Conservation (phyloP, 2,888 invertebrate species). For the Hypselothyrea guttata region DNA sequence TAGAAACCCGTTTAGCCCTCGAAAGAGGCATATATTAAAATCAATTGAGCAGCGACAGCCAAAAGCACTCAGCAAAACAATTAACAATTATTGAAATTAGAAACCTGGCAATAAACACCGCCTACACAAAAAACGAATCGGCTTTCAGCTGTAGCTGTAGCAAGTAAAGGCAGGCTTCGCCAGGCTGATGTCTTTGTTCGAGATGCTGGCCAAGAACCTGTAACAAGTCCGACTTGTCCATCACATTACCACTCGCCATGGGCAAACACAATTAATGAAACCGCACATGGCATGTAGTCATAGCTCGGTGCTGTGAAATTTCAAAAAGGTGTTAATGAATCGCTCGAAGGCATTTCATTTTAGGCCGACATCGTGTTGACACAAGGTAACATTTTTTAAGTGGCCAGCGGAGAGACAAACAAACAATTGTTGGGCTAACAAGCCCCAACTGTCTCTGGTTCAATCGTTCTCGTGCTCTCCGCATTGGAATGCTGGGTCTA, state of each 20-base stretch:
- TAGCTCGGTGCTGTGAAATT: constrained; percentile 44
- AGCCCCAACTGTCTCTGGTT: constrained; percentile 2
- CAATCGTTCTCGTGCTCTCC: too few relatives aligned
- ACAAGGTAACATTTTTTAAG: constrained; percentile 61
- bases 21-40: too few relatives aligned
- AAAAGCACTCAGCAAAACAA: constrained; percentile 59
- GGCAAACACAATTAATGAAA: constrained; percentile 75
- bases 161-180: not conserved
- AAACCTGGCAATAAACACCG: constrained; percentile 56
- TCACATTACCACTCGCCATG: constrained; percentile 62
- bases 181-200: constrained; percentile 47
- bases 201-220: constrained; percentile 3
- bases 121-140: constrained; percentile 34
- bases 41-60: constrained; percentile 34
- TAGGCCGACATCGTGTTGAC: constrained; percentile 67
- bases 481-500: constrained; percentile 50
- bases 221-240: constrained; percentile 34
- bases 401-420: constrained; percentile 43
- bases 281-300: constrained; percentile 65
- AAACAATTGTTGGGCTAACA: constrained; percentile 60
- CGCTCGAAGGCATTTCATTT: constrained; percentile 68
- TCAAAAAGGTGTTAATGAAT: constrained; percentile 72
- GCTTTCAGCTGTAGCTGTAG: too few relatives aligned
- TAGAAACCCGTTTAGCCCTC: constrained; percentile 7
- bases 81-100: constrained; percentile 67